These are phyloP conservation scores for Opisthocomus hoazin DNA, from an alignment of 2,113 vertebrate species.

Conservation along the genomic window DNA sequence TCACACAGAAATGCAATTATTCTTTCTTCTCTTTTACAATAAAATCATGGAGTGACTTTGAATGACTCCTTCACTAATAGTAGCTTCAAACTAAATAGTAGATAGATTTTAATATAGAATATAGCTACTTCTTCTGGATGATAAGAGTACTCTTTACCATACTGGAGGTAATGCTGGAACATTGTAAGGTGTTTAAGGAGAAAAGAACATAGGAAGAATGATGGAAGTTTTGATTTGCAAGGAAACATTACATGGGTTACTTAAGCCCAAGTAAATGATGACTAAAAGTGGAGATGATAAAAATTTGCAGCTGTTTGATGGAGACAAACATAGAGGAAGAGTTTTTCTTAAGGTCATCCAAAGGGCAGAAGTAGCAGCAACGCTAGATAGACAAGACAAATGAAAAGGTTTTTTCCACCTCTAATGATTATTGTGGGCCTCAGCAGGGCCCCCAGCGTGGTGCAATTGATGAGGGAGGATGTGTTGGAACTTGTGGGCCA, in stretches of 20 bases:
- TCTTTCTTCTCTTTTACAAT: background rate
- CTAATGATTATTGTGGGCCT: background rate
- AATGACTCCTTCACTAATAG: background rate
- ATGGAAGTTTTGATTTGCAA: background rate
- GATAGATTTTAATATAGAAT: background rate
- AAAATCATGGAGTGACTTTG: background rate
- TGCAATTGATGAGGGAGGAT: too few relatives aligned
- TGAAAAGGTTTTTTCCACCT: background rate
- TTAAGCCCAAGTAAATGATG: background rate
- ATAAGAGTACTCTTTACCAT: background rate
- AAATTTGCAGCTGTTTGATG: background rate
- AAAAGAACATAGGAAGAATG: background rate
- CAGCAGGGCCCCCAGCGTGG: too few relatives aligned
- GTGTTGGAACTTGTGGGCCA: too few relatives aligned
- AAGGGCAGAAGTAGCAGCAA: background rate
- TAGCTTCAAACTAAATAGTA: background rate
- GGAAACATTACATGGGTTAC: background rate
- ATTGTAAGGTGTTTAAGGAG: background rate
- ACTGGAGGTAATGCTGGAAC: background rate
- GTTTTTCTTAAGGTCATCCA: background rate
- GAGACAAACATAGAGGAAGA: background rate
- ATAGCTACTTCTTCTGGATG: background rate
- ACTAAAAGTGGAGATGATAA: background rate
- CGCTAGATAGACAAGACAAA: background rate
- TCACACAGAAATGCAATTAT: background rate